Base-by-base conservation (phyloP, 2,888 invertebrate genomes). In the Athetis lepigone region DNA sequence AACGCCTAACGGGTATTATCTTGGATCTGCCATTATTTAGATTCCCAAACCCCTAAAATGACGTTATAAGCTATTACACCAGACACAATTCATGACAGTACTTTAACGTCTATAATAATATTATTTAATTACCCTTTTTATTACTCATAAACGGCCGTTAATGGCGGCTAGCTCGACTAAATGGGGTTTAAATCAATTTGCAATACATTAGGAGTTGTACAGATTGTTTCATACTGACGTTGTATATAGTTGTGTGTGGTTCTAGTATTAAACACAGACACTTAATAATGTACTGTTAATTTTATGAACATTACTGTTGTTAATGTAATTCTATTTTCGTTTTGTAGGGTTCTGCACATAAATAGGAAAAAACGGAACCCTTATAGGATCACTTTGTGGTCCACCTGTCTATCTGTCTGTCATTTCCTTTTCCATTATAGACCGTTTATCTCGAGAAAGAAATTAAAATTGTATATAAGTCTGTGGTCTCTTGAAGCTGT, bases 161-260 rank as follows among this genome's bases (percentile, higher is more conserved):
- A 77, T 47, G 56, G 56, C 43, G 36, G 18, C 21, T 27, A 52
- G 67, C 58, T 40, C 25, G 3, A 25, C 52, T 46, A 39, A 76
- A 76, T 76, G 76, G 76, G 52, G 67, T 57, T 79, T 70, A 64
- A 77, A 77, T 77, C 73, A 77, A 77, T 77, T 76, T 76, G 77
- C 50, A 51, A 59, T 25, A 58, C 62, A 56, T 76, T 76, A 56
- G 45, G 45, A 50, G 6, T 27, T 51, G 49, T 37, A 27, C 54
- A 16, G 39, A n/a, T n/a, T 18, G 36, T 40, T 60, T 52, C 18
- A n/a, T 21, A 43, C 18, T 3, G 8, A 16, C 9, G 25, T 21
- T 16, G 16, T 13, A 27, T 21, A 36, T 11, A 11, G 21, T 43
- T 18, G 11, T 16, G 6, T 37, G 36, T 19, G 13, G 37, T n/a